Evolutionary conservation across 2,113 vertebrate genomes (phyloP).

Genomic region (Silurus glanis): DNA sequence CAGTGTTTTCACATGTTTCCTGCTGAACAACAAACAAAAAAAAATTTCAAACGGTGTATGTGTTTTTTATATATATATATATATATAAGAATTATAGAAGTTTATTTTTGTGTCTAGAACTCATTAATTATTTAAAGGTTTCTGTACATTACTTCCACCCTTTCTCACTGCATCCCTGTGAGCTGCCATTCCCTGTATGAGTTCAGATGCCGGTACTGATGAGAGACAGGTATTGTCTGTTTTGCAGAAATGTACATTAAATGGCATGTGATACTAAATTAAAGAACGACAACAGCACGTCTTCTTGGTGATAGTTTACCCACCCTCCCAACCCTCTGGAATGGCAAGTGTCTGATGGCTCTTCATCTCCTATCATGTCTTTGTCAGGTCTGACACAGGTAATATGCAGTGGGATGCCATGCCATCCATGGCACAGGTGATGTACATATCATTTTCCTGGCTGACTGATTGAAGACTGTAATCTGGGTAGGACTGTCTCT

Average conservation of each 20-base stretch:
- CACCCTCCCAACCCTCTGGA: constrained; percentile 62
- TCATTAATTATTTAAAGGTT: background rate
- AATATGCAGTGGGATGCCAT: constrained; percentile 71
- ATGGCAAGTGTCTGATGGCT: constrained; percentile 71
- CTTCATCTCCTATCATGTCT: constrained; percentile 69
- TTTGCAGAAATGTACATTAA: constrained; percentile 73
- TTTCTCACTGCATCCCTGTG: constrained; percentile 62
- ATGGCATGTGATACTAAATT: constrained; percentile 68
- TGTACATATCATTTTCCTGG: constrained; percentile 81
- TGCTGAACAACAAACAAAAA: background rate
- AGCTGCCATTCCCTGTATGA: constrained; percentile 55
- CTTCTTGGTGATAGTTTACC: constrained; percentile 63
- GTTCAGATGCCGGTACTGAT: constrained; percentile 53
- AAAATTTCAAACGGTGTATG: background rate
- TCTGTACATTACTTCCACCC: constrained; percentile 28
- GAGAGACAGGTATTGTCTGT: constrained; percentile 64
- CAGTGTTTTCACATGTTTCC: constrained; percentile 17
- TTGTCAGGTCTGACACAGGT: constrained; percentile 79
- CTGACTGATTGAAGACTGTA: constrained; percentile 83
- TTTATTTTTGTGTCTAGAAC: background rate
- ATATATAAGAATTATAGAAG: no score
- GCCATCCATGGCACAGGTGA: constrained; percentile 64
- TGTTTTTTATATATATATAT: background rate
- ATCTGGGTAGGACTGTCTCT: constrained; percentile 79
- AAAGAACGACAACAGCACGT: constrained; percentile 64